phyloP scores from a whole-genome alignment of 2,888 invertebrate genomes.

The Leistus spinibarbis region DNA sequence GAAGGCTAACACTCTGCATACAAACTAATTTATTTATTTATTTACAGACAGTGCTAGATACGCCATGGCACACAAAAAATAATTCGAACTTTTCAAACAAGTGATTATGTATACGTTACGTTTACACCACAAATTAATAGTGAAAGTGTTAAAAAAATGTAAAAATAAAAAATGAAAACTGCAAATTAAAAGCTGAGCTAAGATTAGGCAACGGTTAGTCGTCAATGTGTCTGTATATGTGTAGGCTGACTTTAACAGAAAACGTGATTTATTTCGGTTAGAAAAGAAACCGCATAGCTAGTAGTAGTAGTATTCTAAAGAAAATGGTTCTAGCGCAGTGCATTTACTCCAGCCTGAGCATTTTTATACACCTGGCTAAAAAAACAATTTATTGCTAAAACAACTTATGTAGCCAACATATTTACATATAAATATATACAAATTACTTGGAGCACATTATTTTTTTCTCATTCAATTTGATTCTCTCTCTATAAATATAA shows the following conservation, averaged over 20 bases:
- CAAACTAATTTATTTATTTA: conserved; percentile 32
- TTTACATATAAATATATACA: conserved; percentile 27
- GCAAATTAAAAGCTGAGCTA: conserved; percentile 60
- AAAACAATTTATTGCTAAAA: not conserved
- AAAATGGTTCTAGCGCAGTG: conserved; percentile 38
- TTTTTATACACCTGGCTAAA: not conserved
- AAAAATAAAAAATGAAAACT: conserved; percentile 47
- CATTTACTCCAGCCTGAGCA: not conserved
- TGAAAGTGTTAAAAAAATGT: conserved; percentile 31
- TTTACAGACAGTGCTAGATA: conserved; percentile 34
- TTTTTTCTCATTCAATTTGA: not conserved
- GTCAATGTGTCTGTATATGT: conserved; percentile 58
- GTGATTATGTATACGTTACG: conserved; percentile 37
- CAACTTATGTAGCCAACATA: conserved; percentile 3
- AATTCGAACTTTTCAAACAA: conserved; percentile 36
- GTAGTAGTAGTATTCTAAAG: conserved; percentile 9
- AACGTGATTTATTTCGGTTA: conserved; percentile 34
- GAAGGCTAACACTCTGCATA: conserved; percentile 36
- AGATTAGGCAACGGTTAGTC: conserved; percentile 59
- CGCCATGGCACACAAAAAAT: conserved; percentile 42
- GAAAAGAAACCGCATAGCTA: conserved; percentile 9
- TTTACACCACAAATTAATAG: conserved; percentile 35
- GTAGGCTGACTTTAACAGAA: conserved; percentile 52
- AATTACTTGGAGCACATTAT: conserved; percentile 1
- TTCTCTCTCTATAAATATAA: conserved; percentile 25